A percentile compares a stretch with the other conserved stretches of the same genome.
Evolutionary conservation across 30 jellyfish, hydroid and myxozoan genomes (phyloP).

Genomic region (Chrysaora quinquecirrha): DNA sequence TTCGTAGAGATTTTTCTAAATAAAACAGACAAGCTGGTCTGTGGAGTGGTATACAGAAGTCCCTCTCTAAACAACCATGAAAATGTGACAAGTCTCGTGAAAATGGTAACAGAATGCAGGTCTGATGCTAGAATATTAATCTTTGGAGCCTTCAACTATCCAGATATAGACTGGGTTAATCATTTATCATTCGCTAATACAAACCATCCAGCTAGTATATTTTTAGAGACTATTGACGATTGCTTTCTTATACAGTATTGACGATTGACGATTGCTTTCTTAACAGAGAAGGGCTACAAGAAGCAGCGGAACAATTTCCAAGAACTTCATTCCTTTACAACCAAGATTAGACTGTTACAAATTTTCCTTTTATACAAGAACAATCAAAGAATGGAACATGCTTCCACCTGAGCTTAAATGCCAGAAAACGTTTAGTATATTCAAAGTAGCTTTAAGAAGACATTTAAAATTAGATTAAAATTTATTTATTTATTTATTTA

Average conservation of each 20-base stretch:
- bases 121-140: slow-evolving; percentile 1
- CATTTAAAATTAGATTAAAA: no score
- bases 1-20: slow-evolving; percentile 9
- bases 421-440: no score
- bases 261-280: no score
- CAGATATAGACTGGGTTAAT: slow-evolving; percentile 5
- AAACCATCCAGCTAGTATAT: neutral
- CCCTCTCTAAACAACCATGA: slow-evolving; percentile 18
- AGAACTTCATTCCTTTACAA: no score
- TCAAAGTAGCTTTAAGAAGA: no score
- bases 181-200: neutral
- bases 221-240: neutral
- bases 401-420: no score
- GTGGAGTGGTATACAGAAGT: slow-evolving; percentile 25
- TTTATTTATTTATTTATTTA: no score
- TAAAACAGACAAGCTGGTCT: slow-evolving; percentile 19
- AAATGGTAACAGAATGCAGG: neutral
- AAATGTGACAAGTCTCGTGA: neutral
- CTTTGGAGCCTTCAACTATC: slow-evolving; percentile 11
- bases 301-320: no score
- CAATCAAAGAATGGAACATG: no score
- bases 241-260: neutral
- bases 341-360: no score
- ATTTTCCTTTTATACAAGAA: no score
- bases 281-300: no score